These are phyloP conservation scores for Hydropsyche betteni DNA, from an alignment of 2,888 invertebrate species.

Conservation along the genomic window DNA sequence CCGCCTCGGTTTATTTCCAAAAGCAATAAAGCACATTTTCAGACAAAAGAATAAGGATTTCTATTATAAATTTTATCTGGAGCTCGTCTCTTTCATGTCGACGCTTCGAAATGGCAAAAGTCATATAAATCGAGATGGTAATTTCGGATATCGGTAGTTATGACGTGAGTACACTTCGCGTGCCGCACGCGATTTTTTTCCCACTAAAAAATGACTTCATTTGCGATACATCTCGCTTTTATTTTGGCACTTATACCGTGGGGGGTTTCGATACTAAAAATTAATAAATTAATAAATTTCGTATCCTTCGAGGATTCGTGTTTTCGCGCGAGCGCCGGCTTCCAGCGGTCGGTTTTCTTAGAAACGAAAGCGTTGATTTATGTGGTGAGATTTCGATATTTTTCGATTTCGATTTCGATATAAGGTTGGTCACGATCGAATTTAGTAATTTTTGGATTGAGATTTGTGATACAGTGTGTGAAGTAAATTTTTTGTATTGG, in stretches of 20 bases:
- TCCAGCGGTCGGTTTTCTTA: neutral
- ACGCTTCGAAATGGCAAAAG: no score
- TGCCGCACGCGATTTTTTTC: constrained; percentile 16
- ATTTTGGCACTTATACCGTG: constrained; percentile 25
- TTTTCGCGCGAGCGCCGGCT: constrained; percentile 25
- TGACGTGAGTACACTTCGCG: constrained; percentile 26
- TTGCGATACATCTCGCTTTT: constrained; percentile 9
- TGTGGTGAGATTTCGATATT: neutral
- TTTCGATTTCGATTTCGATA: neutral
- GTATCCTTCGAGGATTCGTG: constrained; percentile 14
- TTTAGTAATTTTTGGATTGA: neutral
- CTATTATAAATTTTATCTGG: no score
- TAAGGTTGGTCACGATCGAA: neutral
- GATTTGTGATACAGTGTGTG: no score
- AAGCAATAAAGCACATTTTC: no score
- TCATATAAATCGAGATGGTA: no score
- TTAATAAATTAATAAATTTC: neutral
- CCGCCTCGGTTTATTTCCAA: no score
- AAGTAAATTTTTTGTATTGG: no score
- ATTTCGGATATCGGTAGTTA: no score
- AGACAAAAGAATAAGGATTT: no score
- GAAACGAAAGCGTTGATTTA: no score
- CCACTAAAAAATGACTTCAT: no score
- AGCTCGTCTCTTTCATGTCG: no score
- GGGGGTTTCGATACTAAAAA: constrained; percentile 15